Evolutionary conservation across 2,888 invertebrate species (phyloP), one percentile per base, ranked within the genome.

Genomic region (Drosophila anomalata): DNA sequence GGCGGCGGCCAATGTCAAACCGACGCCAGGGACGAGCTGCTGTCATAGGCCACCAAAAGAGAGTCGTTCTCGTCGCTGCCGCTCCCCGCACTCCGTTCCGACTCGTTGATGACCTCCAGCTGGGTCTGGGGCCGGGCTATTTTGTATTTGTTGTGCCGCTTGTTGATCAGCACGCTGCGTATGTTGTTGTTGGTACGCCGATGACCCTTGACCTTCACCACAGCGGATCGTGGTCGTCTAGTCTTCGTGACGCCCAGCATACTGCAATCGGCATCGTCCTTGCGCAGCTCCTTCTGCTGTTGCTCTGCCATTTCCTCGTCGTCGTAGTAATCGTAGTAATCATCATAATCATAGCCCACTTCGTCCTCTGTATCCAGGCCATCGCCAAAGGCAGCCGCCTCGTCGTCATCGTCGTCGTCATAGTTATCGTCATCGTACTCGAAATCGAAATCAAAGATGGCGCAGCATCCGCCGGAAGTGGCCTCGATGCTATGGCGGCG

Each of bases 51-150:
- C 63, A 92, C 92, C 69, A 92, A 73, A 72, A 92, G 78, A 0
- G 92, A 92, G 67, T 92, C 92, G 69, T 92, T 90, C 72, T 92
- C 92, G 50, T 92, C 92, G 65, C 92, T 92, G 61, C 92, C 92
- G 68, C 92, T 91, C 62, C 91, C 92, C 26, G 89, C 90, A 69
- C 90, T 91, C 3, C 90, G 89, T 58, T 91, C 91, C 39, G 89
- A 85, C 67, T 91, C 91, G 62, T 92, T 91, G 76, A 91, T 91
- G 26, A 91, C 91, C 70, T 91, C 91, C 61, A 91, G 82, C 24
- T 90, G 89, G 0, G 90, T 89, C 41, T 89, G 89, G 2, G 90
- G 90, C 33, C 88, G 89, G 3, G 83, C 75, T 52, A 91, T 89
- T 81, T 90, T 91, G 62, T 91, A 91, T 74, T 91, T 91, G 61